Evolutionary conservation across 2,888 invertebrate genomes (phyloP).

Genomic region (Philhelius pedissequus): DNA sequence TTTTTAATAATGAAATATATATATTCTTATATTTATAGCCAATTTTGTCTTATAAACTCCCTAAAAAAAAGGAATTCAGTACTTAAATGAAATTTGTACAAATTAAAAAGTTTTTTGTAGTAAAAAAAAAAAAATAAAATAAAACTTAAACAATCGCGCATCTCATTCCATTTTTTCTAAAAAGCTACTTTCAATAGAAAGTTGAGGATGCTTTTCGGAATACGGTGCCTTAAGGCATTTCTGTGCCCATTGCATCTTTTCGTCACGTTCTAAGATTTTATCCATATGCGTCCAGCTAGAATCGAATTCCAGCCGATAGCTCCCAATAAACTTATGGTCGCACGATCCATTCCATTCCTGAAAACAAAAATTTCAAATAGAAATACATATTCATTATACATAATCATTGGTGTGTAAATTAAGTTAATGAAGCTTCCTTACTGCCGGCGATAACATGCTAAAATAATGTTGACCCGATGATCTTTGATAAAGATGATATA

Average conservation of each 20-base stretch:
- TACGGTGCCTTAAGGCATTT: constrained; percentile 46
- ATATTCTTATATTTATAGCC: background rate
- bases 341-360: constrained; percentile 85
- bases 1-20: background rate
- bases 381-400: constrained; percentile 71
- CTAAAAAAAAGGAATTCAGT: background rate
- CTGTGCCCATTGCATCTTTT: constrained; percentile 73
- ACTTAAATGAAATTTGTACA: background rate
- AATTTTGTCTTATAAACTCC: background rate
- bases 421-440: too few species aligned
- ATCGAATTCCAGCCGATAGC: constrained; percentile 85
- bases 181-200: constrained; percentile 51
- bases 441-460: constrained; percentile 87
- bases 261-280: constrained; percentile 77
- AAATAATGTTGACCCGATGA: constrained; percentile 85
- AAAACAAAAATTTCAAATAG: background rate
- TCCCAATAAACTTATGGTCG: constrained; percentile 83
- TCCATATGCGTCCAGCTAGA: constrained; percentile 84
- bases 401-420: too few species aligned
- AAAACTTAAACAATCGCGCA: background rate
- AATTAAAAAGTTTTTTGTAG: background rate
- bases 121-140: background rate
- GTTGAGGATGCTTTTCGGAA: constrained; percentile 9
- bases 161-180: constrained; percentile 52
- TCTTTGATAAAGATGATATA: constrained; percentile 86